A percentile compares a stretch with the other conserved stretches of the same genome.
Evolutionary conservation across 1,140 invertebrate genomes (phyloP).

Genomic region (Panagrolaimus sp.): DNA sequence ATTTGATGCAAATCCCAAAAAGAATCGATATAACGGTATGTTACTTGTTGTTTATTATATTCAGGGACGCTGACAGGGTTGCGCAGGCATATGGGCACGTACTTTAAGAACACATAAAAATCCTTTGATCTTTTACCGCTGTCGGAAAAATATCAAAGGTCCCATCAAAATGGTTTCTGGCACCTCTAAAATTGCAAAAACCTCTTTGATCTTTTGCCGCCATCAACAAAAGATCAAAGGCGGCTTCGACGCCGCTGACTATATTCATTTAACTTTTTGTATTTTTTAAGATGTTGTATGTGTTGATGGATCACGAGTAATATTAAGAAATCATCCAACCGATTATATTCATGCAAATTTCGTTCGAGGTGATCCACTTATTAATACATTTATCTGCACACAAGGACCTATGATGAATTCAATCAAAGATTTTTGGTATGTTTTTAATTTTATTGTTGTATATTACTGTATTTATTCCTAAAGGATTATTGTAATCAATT

Average conservation of each 20-base stretch:
- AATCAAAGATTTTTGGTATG: conserved; percentile 11
- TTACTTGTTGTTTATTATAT: background rate
- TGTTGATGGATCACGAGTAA: conserved; percentile 13
- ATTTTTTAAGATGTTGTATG: conserved; percentile 17
- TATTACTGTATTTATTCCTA: too few species aligned
- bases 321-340: conserved; percentile 13
- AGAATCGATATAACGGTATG: conserved; percentile 22
- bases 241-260: too few species aligned
- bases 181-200: too few species aligned
- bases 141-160: too few species aligned
- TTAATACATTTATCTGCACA: conserved; percentile 20
- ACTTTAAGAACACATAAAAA: too few species aligned
- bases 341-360: conserved; percentile 25
- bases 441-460: background rate
- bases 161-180: too few species aligned
- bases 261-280: background rate
- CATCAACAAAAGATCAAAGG: too few species aligned
- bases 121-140: too few species aligned
- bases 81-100: too few species aligned
- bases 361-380: conserved; percentile 16
- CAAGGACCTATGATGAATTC: conserved; percentile 13
- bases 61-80: too few species aligned
- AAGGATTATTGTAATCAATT: too few species aligned
- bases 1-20: conserved; percentile 20
- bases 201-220: too few species aligned